Evolutionary conservation across 2,113 vertebrate genomes (phyloP).

Genomic region (Carassius gibelio): DNA sequence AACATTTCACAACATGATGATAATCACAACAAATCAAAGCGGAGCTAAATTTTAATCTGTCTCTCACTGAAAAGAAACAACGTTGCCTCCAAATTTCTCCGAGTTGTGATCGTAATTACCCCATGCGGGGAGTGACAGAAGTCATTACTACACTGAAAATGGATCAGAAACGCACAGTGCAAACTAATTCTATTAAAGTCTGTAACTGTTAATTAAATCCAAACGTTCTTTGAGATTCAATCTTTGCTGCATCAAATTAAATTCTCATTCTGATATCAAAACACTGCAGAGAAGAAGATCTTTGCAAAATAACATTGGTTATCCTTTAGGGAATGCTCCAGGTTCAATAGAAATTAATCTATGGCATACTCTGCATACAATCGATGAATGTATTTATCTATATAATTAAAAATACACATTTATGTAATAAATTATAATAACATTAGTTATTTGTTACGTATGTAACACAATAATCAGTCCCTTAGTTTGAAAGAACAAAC

Average conservation of each 20-base stretch:
- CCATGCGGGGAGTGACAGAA: constrained; percentile 7
- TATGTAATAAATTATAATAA: too few species aligned
- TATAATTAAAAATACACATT: too few species aligned
- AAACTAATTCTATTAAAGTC: constrained; percentile 44
- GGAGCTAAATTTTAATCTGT: neutral
- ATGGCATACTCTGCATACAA: neutral
- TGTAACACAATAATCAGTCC: too few species aligned
- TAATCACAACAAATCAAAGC: constrained; percentile 30
- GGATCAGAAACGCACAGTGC: constrained; percentile 21
- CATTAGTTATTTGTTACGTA: too few species aligned
- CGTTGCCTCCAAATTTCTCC: neutral
- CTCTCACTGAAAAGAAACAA: constrained; percentile 19
- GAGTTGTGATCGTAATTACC: constrained; percentile 32
- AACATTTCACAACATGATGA: constrained; percentile 32
- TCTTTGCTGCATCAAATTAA: constrained; percentile 38
- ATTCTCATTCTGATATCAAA: constrained; percentile 24
- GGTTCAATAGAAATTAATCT: neutral
- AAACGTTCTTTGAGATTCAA: constrained; percentile 38
- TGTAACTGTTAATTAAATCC: constrained; percentile 38
- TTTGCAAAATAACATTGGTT: neutral
- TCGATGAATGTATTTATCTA: neutral
- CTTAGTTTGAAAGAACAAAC: too few species aligned
- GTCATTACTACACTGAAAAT: constrained; percentile 24
- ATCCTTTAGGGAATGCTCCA: too few species aligned
- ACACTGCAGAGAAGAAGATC: neutral